Conservation (phyloP, 2,113 vertebrate species). For the Anolis carolinensis region DNA sequence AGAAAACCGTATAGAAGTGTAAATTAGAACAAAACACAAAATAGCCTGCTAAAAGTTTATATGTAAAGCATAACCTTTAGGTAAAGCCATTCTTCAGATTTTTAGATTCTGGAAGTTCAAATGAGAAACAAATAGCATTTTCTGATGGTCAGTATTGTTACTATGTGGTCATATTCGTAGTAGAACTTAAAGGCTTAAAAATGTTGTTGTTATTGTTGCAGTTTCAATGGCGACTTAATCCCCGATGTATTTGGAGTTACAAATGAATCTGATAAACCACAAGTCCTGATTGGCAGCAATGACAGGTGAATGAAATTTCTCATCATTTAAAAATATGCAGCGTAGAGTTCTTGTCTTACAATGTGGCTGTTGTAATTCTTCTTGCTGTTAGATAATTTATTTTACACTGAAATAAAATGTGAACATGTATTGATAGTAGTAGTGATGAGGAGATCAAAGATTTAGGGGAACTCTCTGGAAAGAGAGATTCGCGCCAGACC, state of each 20-base stretch:
- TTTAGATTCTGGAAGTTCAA: neutral
- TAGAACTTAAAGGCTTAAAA: neutral
- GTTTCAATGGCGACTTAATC: conserved; percentile 96
- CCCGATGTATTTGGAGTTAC: conserved; percentile 91
- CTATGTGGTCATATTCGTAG: neutral
- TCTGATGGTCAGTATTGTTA: neutral
- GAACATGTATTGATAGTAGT: neutral
- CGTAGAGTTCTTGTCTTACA: neutral
- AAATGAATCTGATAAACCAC: conserved; percentile 62
- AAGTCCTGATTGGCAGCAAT: conserved; percentile 75
- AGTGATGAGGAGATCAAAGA: too few relatives aligned
- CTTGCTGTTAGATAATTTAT: neutral
- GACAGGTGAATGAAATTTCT: conserved; percentile 70
- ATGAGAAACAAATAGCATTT: too few relatives aligned
- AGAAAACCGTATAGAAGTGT: neutral
- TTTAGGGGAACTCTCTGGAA: too few relatives aligned
- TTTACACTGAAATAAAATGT: neutral
- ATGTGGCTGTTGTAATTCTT: neutral
- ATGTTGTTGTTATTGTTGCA: conserved; percentile 64
- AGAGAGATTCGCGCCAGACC: too few relatives aligned
- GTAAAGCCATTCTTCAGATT: neutral
- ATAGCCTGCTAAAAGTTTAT: too few relatives aligned
- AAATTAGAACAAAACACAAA: conserved; percentile 17
- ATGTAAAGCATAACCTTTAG: too few relatives aligned
- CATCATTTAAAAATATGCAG: neutral